Evolutionary conservation across 2,113 vertebrate genomes (phyloP), one percentile per base, ranked within the genome.

Genomic region (Salvelinus alpinus): DNA sequence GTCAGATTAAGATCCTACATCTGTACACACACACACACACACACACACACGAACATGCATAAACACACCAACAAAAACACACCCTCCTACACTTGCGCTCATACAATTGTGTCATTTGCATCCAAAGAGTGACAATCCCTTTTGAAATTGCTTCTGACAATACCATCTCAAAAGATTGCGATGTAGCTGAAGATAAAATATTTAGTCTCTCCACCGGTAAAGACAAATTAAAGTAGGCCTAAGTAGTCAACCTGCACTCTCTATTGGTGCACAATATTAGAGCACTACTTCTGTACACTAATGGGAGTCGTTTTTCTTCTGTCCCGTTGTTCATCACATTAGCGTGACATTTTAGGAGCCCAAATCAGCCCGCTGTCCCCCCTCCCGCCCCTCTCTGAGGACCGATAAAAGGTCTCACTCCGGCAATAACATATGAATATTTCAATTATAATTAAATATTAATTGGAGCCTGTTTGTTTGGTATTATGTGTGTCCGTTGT

Each of bases 381-480:
- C 59, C 59, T 22, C 59, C 8, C 59, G 9, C n/a, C 22, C 64
- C 89, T 88, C 91, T 89, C 87, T 89, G 64, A 91, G 88, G 85
- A 71, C 89, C 87, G 92, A 92, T 93, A 80, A 94, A 94, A 94
- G 90, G 91, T 90, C 93, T 94, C 92, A 87, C 87, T 91, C 78
- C 91, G 82, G 82, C 85, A 92, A 94, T 91, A 95, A 92, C 90
- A 92, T 93, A 94, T 93, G 92, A 95, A 94, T 95, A 94, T 96
- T 95, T 95, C 92, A 95, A 93, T 95, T 87, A 91, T 74, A 87
- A 88, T 94, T 90, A 95, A 95, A 95, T 95, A 95, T 95, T 95
- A 88, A 89, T 91, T 71, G 80, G 64, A 34, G 44, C 70, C 64
- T 80, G 24, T 62, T 78, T 84, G 78, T 80, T 75, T 77, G 60